Base-by-base conservation (phyloP, 2,797 vertebrate genomes). In the Sebastes variabilis region DNA sequence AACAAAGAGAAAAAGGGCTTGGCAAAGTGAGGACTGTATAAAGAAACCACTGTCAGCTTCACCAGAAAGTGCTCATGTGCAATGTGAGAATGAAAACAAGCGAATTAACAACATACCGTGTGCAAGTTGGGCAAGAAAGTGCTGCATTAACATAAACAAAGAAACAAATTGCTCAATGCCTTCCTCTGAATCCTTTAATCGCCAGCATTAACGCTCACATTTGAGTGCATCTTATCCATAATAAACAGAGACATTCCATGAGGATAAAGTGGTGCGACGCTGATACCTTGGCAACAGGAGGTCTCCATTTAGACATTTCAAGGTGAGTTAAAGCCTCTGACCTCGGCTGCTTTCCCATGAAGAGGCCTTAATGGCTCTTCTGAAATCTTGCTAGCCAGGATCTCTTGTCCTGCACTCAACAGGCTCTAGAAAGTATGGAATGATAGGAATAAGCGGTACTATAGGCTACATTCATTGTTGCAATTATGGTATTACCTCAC, bases 281-380 rank as follows among this genome's bases (percentile, higher is more conserved):
- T 66, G 55, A 85, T 87, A 88, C 16, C 12, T 29, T 42, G 24
- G 69, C 49, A 89, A 93, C 90, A 93, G 88, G 77, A 90, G 87
- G 87, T 84, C 88, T 90, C 74, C 79, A 91, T 92, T 93, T 89
- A 75, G 83, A 83, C 82, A 84, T 90, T 93, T 94, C 91, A 93
- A 93, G 93, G 93, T 91, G 79, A 85, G 74, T 94, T 93, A 90
- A 71, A 79, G 81, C 38, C 54, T 32, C 67, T 86, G 87, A 92
- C 82, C 85, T 83, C 58, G 5, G 54, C 75, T 61, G 32, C 80
- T 87, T 93, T 94, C 92, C 86, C 89, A 93, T 87, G 91, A 88
- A 87, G 67, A 77, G 10, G 60, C 30, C 58, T 59, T 74, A 54
- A 71, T 80, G 66, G 46, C 36, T 75, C 34, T 22, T 52, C 36